These are phyloP conservation scores for Anomalospiza imberbis DNA, from an alignment of 2,797 vertebrate species.

Conservation along the genomic window DNA sequence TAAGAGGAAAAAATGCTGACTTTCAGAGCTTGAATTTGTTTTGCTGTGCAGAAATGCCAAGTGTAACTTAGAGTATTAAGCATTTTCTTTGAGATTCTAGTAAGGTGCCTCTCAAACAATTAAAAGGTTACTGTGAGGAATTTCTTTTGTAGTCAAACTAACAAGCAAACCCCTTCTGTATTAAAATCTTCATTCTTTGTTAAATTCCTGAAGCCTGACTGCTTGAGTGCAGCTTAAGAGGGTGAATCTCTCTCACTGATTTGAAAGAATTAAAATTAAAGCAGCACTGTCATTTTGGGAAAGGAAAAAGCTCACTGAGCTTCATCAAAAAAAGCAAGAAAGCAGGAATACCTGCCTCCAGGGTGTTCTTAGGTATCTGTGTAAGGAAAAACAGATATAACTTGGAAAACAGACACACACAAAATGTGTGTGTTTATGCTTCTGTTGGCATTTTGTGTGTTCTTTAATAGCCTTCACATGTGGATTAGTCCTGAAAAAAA, in stretches of 20 bases:
- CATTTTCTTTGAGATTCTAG: not conserved
- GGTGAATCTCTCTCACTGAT: not conserved
- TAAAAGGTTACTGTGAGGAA: not conserved
- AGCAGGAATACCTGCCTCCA: not conserved
- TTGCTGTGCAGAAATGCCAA: not conserved
- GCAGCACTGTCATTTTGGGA: not conserved
- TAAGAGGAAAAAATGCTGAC: constrained; percentile 42
- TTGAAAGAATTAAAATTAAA: constrained; percentile 12
- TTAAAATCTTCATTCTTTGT: not conserved
- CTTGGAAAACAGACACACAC: not conserved
- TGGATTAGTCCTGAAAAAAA: constrained; percentile 28
- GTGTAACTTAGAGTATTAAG: constrained; percentile 2
- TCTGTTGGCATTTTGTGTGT: constrained; percentile 14
- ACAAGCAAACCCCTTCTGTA: not conserved
- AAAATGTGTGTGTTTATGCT: not conserved
- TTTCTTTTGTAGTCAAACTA: not conserved
- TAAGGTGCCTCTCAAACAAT: not conserved
- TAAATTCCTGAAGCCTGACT: not conserved
- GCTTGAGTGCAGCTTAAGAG: not conserved
- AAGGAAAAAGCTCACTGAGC: not conserved
- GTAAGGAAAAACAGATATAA: not conserved
- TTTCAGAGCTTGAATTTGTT: constrained; percentile 37
- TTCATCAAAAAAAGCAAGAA: not conserved
- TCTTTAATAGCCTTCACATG: constrained; percentile 50
- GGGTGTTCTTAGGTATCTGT: not conserved